Percentiles rank a stretch among this genome's conserved stretches.
phyloP scores from a whole-genome alignment of 2,888 invertebrate genomes.

The Megaustenia siamemsis region DNA sequence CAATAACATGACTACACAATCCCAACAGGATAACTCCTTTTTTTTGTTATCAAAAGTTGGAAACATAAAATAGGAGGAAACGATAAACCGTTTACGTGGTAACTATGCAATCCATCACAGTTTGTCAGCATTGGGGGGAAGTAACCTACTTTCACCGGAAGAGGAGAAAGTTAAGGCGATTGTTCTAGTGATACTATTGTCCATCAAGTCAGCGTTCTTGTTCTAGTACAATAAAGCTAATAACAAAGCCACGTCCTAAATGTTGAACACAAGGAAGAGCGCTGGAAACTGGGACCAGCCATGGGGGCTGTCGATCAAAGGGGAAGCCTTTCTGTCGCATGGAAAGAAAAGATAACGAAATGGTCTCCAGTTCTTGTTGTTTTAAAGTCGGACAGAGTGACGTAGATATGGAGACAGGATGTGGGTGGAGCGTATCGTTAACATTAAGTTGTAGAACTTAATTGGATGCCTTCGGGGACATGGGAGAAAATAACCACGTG shows the following conservation, averaged over 20 bases:
- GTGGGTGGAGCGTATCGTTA: constrained; percentile 30
- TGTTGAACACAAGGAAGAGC: not conserved
- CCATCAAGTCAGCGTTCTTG: not conserved
- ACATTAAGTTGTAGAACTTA: constrained; percentile 14
- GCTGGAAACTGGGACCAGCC: constrained; percentile 13
- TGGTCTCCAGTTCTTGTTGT: not conserved
- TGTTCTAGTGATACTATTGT: constrained; percentile 23
- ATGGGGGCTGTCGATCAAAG: not conserved
- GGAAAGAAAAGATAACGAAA: not conserved
- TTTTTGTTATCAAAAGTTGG: not conserved
- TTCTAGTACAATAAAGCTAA: not conserved
- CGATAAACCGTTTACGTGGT: not conserved
- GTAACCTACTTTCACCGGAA: constrained; percentile 17
- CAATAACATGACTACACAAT: not conserved
- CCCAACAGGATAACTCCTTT: not conserved
- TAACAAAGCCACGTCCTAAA: constrained; percentile 20
- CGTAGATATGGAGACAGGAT: not conserved
- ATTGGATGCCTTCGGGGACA: constrained; percentile 11
- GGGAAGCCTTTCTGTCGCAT: not conserved
- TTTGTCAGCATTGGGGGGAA: constrained; percentile 9
- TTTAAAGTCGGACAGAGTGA: not conserved
- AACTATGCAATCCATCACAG: constrained; percentile 42
- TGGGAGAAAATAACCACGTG: not conserved
- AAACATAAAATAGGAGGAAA: not conserved
- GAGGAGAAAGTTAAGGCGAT: constrained; percentile 16